phyloP scores from a whole-genome alignment of 2,113 vertebrate species.

The Psephotus haematonotus region DNA sequence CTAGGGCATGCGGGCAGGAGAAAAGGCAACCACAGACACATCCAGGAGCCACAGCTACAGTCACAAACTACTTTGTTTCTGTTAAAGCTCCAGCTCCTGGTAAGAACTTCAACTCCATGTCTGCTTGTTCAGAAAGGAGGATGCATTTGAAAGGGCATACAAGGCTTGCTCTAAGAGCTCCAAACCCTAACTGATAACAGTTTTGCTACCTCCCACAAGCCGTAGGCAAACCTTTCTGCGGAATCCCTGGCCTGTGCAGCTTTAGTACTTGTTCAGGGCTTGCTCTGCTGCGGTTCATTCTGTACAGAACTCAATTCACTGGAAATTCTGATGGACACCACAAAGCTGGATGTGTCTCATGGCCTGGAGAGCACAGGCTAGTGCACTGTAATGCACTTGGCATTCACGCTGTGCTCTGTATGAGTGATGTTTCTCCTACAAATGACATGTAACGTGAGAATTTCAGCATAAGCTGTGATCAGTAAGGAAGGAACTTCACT shows the following conservation, averaged over 20 bases:
- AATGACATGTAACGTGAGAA: background rate
- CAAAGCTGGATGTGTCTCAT: background rate
- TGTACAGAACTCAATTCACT: background rate
- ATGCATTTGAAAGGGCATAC: background rate
- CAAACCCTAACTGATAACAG: background rate
- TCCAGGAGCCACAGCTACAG: background rate
- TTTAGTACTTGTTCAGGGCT: background rate
- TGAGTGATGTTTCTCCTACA: background rate
- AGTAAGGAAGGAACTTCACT: background rate
- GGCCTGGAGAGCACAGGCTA: background rate
- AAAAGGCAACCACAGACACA: background rate
- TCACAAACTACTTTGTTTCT: background rate
- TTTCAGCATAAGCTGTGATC: background rate
- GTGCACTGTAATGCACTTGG: background rate
- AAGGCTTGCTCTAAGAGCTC: background rate
- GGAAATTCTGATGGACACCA: background rate
- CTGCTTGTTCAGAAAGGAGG: background rate
- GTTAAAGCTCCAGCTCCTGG: background rate
- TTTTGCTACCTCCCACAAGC: background rate
- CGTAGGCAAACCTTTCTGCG: background rate
- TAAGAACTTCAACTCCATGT: background rate
- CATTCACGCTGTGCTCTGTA: background rate
- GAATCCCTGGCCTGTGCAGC: background rate
- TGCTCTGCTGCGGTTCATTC: background rate
- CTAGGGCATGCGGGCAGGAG: rapidly evolving